Base-by-base conservation (phyloP, 2,113 vertebrate genomes). In the Thamnaconus septentrionalis region DNA sequence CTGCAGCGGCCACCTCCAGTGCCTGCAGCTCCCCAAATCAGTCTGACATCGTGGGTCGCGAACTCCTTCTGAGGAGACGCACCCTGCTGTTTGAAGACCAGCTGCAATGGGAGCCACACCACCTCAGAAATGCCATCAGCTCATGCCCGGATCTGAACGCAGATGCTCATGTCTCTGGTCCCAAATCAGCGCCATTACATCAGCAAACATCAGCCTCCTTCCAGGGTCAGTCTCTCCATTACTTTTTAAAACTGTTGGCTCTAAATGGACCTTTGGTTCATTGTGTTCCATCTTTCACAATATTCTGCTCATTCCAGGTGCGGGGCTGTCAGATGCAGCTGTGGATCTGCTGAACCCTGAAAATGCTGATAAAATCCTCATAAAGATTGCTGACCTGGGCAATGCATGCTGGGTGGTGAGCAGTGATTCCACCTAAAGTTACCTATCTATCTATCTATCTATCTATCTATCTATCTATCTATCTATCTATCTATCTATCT, bases 361-460 rank as follows among this genome's bases (percentile, higher is more conserved):
- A 57, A 94, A 94, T 11, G 94, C 94, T 61, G 91, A 94, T 67
- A 88, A 91, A 67, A 91, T 95, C 79, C 73, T 81, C 55, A 89
- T 95, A 66, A 95, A 95, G 85, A 94, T 95, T 6, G 94, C 94
- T 55, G 94, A 95, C 73, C 85, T 95, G 55, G 94, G 94, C 53
- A 95, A 95, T 4, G 94, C 94, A 82, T 95, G 94, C 83, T 95
- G 94, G 96, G 94, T 98, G 94, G 96, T 98, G 90, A 95, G 96
- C 93, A 43, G 42, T 49, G 4, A 9, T 46, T 8, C 18, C 7
- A 31, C 6, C 11, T 18, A 4, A 0, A 7, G 46, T 48, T 46
- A 46, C 45, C 10, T 48, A 8, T 8, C 46, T 48, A 48, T 9
- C 8, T 48, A 10, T 48, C 47, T 10, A 31, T 31, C 18, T 31